Conservation (phyloP, 2,888 invertebrate species). For the Meganola albula region DNA sequence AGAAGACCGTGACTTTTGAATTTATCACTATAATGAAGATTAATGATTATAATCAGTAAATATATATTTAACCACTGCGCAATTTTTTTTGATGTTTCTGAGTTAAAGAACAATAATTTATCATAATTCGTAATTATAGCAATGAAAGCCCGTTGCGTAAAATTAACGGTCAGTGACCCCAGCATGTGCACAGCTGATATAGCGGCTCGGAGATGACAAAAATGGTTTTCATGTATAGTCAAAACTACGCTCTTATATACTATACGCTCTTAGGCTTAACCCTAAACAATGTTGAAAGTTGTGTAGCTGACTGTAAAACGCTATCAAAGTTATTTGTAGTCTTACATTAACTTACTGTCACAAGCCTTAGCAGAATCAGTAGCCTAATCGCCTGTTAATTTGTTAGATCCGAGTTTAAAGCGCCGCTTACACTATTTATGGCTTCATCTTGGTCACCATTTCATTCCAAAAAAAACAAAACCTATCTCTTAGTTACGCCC, state of each 20-base stretch:
- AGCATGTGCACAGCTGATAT: too few relatives aligned
- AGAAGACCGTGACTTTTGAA: too few relatives aligned
- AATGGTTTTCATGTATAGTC: neutral
- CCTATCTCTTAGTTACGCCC: constrained; percentile 31
- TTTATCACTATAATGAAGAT: too few relatives aligned
- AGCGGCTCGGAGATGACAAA: too few relatives aligned
- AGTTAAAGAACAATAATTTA: neutral
- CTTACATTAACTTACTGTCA: constrained; percentile 58
- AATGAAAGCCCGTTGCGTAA: too few relatives aligned
- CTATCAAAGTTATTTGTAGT: constrained; percentile 61
- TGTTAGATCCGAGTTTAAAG: constrained; percentile 67
- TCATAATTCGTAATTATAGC: too few relatives aligned
- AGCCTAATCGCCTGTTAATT: constrained; percentile 75
- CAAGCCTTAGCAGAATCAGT: constrained; percentile 64
- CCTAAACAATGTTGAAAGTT: constrained; percentile 10
- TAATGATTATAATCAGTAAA: too few relatives aligned
- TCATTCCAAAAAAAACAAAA: constrained; percentile 36
- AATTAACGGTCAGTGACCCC: too few relatives aligned
- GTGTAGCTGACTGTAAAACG: constrained; percentile 30
- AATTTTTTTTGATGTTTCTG: too few relatives aligned
- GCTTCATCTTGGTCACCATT: constrained; percentile 65
- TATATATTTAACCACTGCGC: too few relatives aligned
- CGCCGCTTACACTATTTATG: constrained; percentile 68
- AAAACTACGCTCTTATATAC: neutral
- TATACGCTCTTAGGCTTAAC: too few relatives aligned